A percentile compares a stretch with the other conserved stretches of the same genome.
Conservation (phyloP, 2,888 invertebrate genomes). For the Heteromurus nitidus region DNA sequence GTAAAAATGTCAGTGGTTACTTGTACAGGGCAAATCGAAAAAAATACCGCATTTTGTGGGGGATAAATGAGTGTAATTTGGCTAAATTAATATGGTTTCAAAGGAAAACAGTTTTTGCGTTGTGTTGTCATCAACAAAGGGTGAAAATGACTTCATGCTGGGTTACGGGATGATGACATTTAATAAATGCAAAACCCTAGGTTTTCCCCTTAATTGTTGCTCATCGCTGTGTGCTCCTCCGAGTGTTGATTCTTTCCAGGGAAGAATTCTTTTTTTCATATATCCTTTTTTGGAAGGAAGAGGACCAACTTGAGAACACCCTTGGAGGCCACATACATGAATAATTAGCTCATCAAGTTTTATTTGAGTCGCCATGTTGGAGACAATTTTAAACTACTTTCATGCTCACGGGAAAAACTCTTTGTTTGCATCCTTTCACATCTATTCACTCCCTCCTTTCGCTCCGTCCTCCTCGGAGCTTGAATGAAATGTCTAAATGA, state of each 20-base stretch:
- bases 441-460: not conserved
- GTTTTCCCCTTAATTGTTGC: slow-evolving; percentile 19
- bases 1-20: too few relatives aligned
- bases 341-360: slow-evolving; percentile 48
- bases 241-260: too few relatives aligned
- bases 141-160: slow-evolving; percentile 22
- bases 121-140: not conserved
- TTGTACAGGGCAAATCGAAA: too few relatives aligned
- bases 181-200: not conserved
- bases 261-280: not conserved
- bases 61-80: too few relatives aligned
- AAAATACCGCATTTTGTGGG: too few relatives aligned
- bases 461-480: not conserved
- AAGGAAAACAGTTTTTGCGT: not conserved
- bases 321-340: slow-evolving; percentile 55
- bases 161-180: slow-evolving; percentile 3
- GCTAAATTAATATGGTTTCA: too few relatives aligned
- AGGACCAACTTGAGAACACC: not conserved
- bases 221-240: not conserved
- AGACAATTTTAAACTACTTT: not conserved
- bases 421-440: not conserved
- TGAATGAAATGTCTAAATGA: slow-evolving; percentile 13
- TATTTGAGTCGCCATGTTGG: not conserved
- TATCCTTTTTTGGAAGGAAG: not conserved
- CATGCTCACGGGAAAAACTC: too few relatives aligned